Base-by-base conservation (phyloP, 2,888 invertebrate species). In the Pammene aurita region DNA sequence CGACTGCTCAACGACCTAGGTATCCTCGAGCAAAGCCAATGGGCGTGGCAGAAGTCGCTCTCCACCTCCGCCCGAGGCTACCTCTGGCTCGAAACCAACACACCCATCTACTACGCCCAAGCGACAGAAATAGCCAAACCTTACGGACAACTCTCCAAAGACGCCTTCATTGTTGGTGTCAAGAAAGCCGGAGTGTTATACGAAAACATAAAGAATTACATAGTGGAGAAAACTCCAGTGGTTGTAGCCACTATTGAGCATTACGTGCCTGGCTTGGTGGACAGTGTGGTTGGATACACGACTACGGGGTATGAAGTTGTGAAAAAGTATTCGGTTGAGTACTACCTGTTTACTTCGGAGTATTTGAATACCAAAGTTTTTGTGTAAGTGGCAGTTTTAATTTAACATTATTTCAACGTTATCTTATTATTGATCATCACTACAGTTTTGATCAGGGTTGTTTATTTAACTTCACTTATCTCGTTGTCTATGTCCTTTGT, bases 351-450 rank as follows among this genome's bases (percentile, higher is more conserved):
- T 46, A 89, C 93, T 6, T 84, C 93, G 10, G 93, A 94, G 72
- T 96, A 96, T 90, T 89, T 96, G 80, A 94, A 93, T 81, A 95
- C 94, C 65, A 95, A 96, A 90, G 95, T 96, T 67, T 96, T 96
- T 90, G 93, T 96, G 96, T 96, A 92, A 95, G 96, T 95, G 80
- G 78, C 72, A 16, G 38, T 60, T 62, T 16, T 54, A 0, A 13
- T 54, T 26, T 26, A 26, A 26, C n/a, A 16, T 48, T 48, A 9
- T 48, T 48, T 26, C 4, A 26, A 26, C 26, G 1, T 26, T 26
- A 2, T 26, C 26, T 26, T 2, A n/a, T n/a, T n/a, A n/a, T n/a
- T n/a, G n/a, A n/a, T n/a, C n/a, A n/a, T n/a, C n/a, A n/a, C n/a
- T n/a, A n/a, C n/a, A n/a, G n/a, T n/a, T n/a, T n/a, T n/a, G n/a